Conservation (phyloP, 2,113 vertebrate genomes). For the Deroptyus accipitrinus region DNA sequence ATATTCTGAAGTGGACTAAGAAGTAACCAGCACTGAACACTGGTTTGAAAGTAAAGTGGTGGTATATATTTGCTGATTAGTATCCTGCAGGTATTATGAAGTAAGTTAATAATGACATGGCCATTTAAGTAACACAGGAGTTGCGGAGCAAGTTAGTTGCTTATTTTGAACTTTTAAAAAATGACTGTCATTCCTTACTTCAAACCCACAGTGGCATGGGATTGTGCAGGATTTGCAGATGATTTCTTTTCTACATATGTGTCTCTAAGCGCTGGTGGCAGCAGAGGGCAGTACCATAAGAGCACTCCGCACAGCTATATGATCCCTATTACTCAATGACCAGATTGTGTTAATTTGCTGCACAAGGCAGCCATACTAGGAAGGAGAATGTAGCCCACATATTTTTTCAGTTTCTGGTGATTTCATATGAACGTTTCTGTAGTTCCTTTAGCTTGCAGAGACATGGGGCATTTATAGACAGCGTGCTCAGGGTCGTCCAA, state of each 20-base stretch:
- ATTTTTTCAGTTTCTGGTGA: neutral
- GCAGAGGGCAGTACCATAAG: neutral
- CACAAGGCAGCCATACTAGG: neutral
- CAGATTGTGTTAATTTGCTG: neutral
- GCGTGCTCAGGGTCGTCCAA: neutral
- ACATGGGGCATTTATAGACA: neutral
- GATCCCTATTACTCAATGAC: neutral
- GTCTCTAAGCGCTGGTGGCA: neutral
- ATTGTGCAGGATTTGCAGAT: neutral
- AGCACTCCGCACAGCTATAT: neutral
- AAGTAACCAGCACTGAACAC: neutral
- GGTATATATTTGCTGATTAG: slow-evolving; percentile 28
- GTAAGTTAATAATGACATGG: neutral
- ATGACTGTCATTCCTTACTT: neutral
- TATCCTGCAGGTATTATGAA: neutral
- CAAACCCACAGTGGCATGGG: neutral
- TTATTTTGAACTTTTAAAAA: neutral
- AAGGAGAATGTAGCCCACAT: neutral
- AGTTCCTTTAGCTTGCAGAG: neutral
- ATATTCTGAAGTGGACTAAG: neutral
- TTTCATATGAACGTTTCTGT: neutral
- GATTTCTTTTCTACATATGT: neutral
- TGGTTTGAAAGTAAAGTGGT: neutral
- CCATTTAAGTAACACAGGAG: neutral
- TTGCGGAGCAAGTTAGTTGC: neutral